These are phyloP conservation scores for Castor canadensis DNA, from an alignment of 2,113 vertebrate genomes.

Conservation along the genomic window DNA sequence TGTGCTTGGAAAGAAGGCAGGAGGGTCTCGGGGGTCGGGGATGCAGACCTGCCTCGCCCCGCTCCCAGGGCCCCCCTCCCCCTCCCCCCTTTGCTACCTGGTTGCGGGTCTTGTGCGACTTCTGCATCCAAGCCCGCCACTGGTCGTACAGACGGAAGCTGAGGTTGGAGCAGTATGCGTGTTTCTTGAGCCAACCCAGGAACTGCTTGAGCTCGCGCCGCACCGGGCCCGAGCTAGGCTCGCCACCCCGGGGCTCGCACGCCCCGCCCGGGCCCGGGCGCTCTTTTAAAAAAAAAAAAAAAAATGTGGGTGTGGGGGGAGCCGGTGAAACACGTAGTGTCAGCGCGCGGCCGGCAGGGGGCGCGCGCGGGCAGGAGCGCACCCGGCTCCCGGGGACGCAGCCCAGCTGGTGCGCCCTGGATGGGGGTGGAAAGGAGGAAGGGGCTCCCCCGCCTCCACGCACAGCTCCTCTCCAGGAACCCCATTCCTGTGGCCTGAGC, in stretches of 20 bases:
- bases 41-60: background rate
- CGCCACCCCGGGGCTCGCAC: constrained; percentile 94
- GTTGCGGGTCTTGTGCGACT: constrained; percentile 98
- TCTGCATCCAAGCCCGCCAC: constrained; percentile 98
- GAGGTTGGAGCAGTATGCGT: constrained; percentile 96
- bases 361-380: background rate
- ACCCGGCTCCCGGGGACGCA: background rate
- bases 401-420: constrained; percentile 41
- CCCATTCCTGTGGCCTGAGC: background rate
- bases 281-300: too few relatives aligned
- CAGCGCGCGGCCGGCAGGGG: constrained; percentile 30
- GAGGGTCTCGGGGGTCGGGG: constrained; percentile 23
- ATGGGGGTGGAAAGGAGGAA: background rate
- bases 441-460: background rate
- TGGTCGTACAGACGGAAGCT: constrained; percentile 99
- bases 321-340: background rate
- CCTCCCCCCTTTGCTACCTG: constrained; percentile 88
- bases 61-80: background rate
- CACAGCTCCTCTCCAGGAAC: background rate
- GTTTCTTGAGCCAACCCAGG: constrained; percentile 97
- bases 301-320: background rate
- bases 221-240: constrained; percentile 94
- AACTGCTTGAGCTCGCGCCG: constrained; percentile 98
- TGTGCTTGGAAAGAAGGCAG: constrained; percentile 79
- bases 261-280: constrained; percentile 85